A percentile compares a stretch with the other conserved stretches of the same genome.
Evolutionary conservation across 2,888 invertebrate genomes (phyloP).

Genomic region (Andrena bucephala): DNA sequence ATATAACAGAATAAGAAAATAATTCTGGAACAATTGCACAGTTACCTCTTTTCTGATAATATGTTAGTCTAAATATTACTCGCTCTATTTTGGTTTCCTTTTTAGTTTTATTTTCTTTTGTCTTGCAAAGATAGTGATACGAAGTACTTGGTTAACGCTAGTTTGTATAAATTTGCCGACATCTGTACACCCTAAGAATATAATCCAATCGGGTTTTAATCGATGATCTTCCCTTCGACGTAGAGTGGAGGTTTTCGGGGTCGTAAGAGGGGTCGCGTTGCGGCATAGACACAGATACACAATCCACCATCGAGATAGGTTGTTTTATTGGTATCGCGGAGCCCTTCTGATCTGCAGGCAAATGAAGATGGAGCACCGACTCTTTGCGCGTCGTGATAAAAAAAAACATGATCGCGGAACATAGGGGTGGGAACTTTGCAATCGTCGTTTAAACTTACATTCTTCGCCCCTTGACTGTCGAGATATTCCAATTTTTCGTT

Average conservation of each 20-base stretch:
- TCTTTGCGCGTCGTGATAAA: constrained; percentile 38
- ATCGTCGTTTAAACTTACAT: not conserved
- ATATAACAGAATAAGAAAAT: no score
- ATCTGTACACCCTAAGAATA: constrained; percentile 52
- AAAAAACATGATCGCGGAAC: constrained; percentile 44
- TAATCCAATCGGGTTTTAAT: constrained; percentile 75
- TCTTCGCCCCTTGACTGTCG: not conserved
- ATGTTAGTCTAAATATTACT: no score
- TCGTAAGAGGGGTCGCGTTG: constrained; percentile 62
- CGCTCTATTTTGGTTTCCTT: no score
- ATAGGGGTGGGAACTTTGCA: not conserved
- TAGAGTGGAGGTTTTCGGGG: constrained; percentile 59
- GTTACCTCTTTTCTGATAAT: no score
- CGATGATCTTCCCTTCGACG: constrained; percentile 68
- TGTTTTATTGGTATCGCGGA: constrained; percentile 82
- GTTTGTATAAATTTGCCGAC: constrained; percentile 40
- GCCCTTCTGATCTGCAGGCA: constrained; percentile 77
- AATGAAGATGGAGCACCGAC: constrained; percentile 79
- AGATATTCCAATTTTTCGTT: not conserved
- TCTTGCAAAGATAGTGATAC: not conserved
- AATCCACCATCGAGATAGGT: constrained; percentile 74
- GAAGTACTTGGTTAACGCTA: not conserved
- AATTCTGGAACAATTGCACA: no score
- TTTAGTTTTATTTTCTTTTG: not conserved
- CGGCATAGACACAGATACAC: constrained; percentile 67